Conservation (phyloP, 2,888 invertebrate genomes). For the Bugulina stolonifera region DNA sequence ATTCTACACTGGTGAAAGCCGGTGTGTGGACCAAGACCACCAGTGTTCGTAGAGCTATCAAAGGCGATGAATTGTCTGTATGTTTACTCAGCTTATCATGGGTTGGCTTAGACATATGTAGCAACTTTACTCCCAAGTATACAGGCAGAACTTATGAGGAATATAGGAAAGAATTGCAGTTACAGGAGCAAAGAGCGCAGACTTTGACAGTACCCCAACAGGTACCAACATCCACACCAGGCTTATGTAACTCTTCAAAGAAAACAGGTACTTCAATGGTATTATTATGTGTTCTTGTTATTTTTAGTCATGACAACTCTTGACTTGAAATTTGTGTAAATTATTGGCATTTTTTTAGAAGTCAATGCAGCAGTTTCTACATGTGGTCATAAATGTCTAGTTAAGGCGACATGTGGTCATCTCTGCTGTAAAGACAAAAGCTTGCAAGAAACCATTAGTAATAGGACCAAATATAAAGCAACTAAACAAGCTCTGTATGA, state of each 20-base stretch:
- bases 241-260: not conserved
- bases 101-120: slow-evolving; percentile 47
- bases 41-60: slow-evolving; percentile 35
- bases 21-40: slow-evolving; percentile 37
- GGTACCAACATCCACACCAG: not conserved
- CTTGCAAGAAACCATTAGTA: not conserved
- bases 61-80: slow-evolving; percentile 41
- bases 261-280: not conserved
- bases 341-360: not conserved
- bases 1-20: slow-evolving; percentile 36
- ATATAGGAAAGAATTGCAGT: not conserved
- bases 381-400: slow-evolving; percentile 41
- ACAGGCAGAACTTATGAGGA: slow-evolving; percentile 28
- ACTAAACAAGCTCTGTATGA: not conserved
- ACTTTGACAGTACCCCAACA: not conserved
- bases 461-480: not conserved
- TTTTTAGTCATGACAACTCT: too few species aligned
- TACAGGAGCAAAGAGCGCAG: not conserved
- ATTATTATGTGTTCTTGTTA: not conserved
- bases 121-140: slow-evolving; percentile 42
- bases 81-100: slow-evolving; percentile 48
- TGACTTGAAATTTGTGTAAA: too few species aligned
- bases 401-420: slow-evolving; percentile 42
- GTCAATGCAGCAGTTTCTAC: not conserved
- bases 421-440: slow-evolving; percentile 40